Evolutionary conservation across 2,797 vertebrate species (phyloP).

Genomic region (Alauda arvensis): DNA sequence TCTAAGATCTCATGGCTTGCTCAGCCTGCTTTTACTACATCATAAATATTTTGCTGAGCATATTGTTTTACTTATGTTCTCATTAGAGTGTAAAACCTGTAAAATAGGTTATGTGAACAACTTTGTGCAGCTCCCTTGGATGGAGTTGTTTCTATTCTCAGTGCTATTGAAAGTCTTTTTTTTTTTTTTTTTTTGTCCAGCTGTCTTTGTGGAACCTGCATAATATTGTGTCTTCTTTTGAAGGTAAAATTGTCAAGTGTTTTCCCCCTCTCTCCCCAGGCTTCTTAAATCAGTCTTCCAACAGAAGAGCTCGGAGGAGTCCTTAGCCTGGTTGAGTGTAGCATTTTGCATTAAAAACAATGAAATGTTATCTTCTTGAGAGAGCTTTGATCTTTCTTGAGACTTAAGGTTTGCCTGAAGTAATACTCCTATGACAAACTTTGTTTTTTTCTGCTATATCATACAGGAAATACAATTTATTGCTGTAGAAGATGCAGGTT

Average conservation of each 20-base stretch:
- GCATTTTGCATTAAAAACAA: background rate
- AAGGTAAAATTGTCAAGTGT: background rate
- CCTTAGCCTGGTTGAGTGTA: background rate
- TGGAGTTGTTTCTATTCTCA: background rate
- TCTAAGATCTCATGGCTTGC: background rate
- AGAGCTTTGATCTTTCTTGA: background rate
- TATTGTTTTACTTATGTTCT: background rate
- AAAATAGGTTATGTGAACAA: background rate
- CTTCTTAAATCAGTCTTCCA: background rate
- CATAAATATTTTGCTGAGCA: background rate
- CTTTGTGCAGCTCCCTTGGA: background rate
- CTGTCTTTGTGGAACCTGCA: background rate
- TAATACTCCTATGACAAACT: background rate
- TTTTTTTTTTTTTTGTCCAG: background rate
- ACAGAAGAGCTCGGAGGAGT: background rate
- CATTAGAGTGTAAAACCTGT: background rate
- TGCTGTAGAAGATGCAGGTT: background rate
- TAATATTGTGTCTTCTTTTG: background rate
- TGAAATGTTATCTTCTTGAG: background rate
- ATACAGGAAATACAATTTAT: background rate
- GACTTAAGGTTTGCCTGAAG: background rate
- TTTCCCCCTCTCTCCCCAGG: background rate
- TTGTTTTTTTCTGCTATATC: background rate
- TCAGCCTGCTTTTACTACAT: background rate
- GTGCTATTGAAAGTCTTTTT: background rate